Percentiles rank a stretch among this genome's conserved stretches.
Conservation (phyloP, 2,113 vertebrate species). For the Regulus satrapa region DNA sequence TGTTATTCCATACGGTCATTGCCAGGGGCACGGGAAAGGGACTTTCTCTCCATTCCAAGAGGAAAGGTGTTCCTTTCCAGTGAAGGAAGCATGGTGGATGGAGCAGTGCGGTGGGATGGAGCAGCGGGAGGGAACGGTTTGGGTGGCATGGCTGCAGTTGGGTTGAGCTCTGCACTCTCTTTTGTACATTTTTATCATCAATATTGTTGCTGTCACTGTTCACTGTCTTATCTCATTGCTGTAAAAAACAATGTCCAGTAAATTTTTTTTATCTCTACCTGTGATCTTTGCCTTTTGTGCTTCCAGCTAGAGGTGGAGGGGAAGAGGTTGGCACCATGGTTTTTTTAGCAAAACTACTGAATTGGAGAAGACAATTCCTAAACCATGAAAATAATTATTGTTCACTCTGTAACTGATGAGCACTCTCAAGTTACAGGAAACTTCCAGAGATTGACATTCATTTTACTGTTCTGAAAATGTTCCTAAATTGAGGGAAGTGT, state of each 20-base stretch:
- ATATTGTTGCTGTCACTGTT: background rate
- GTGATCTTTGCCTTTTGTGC: background rate
- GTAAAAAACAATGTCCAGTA: background rate
- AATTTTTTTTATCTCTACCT: background rate
- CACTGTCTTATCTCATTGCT: background rate
- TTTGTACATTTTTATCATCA: background rate
- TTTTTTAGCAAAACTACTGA: background rate
- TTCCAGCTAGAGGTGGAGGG: background rate
- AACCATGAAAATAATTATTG: background rate
- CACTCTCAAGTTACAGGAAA: background rate
- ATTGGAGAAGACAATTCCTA: background rate
- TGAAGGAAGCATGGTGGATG: rapidly evolving
- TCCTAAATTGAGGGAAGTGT: background rate
- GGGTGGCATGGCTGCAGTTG: rapidly evolving
- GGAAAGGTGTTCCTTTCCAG: background rate
- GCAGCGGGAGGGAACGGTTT: background rate
- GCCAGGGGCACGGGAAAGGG: background rate
- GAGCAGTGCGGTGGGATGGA: background rate
- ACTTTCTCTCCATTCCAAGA: background rate
- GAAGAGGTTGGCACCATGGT: rapidly evolving
- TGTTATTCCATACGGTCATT: rapidly evolving
- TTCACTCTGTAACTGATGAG: background rate
- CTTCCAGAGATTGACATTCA: background rate
- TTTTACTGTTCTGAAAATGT: background rate
- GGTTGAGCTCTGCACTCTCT: background rate